Evolutionary conservation across 2,797 vertebrate genomes (phyloP).

Genomic region (Siniperca undulata): DNA sequence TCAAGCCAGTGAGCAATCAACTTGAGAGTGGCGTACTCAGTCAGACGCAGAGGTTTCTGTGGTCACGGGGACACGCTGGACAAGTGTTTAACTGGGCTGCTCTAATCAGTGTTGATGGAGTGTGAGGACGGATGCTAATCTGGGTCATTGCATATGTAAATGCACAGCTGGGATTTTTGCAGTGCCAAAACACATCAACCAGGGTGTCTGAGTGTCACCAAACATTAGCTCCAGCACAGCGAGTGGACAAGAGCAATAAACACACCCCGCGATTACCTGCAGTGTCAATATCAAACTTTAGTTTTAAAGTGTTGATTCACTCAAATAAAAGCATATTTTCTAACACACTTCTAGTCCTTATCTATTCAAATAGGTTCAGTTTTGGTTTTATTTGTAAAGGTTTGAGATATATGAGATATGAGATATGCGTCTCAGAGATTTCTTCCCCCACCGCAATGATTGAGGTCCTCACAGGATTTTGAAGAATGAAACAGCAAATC

Average conservation of each 20-base stretch:
- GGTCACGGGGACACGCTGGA: slow-evolving; percentile 60
- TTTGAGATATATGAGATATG: not conserved
- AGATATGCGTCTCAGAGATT: not conserved
- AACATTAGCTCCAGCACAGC: slow-evolving; percentile 80
- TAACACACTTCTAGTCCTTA: not conserved
- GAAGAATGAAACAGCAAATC: not conserved
- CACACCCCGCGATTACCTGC: slow-evolving; percentile 69
- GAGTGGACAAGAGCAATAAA: slow-evolving; percentile 63
- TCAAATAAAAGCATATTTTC: not conserved
- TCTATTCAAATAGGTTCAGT: not conserved
- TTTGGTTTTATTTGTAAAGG: not conserved
- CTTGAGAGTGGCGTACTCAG: slow-evolving; percentile 11
- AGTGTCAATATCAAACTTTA: slow-evolving; percentile 69
- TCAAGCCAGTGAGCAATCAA: slow-evolving; percentile 48
- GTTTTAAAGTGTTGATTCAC: not conserved
- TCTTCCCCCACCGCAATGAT: not conserved
- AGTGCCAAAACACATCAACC: slow-evolving; percentile 88
- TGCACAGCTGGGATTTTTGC: slow-evolving; percentile 89
- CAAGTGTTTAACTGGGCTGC: slow-evolving; percentile 54
- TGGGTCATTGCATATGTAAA: slow-evolving; percentile 95
- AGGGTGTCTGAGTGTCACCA: slow-evolving; percentile 85
- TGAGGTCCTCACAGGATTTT: not conserved
- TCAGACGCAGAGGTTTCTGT: slow-evolving; percentile 49
- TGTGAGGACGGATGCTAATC: slow-evolving; percentile 90
- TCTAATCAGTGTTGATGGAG: slow-evolving; percentile 90